Evolutionary conservation across 2,888 invertebrate species (phyloP).

Genomic region (Cephus pulcher): DNA sequence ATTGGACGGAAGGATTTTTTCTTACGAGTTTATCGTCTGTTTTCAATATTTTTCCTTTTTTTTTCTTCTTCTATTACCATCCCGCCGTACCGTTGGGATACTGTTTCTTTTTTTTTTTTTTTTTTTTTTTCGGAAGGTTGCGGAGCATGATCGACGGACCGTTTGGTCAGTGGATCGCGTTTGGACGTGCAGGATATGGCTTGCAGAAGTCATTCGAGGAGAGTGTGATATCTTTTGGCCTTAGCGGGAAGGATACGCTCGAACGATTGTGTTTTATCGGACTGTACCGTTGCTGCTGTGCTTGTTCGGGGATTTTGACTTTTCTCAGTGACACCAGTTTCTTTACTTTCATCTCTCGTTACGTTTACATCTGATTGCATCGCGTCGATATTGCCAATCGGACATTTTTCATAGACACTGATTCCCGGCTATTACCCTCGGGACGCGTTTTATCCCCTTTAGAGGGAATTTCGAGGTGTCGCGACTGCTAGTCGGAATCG

Average conservation of each 20-base stretch:
- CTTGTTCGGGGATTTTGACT: not conserved
- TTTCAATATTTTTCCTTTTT: no score
- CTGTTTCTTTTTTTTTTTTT: no score
- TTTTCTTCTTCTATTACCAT: rapidly evolving
- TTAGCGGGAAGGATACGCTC: not conserved
- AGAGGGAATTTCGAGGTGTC: not conserved
- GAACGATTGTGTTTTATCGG: not conserved
- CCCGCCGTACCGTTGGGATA: not conserved
- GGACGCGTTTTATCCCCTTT: not conserved
- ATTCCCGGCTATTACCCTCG: not conserved
- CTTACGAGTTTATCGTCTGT: not conserved
- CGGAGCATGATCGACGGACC: not conserved
- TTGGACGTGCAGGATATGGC: not conserved
- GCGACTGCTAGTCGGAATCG: not conserved
- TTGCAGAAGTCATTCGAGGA: not conserved
- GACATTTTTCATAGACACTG: not conserved
- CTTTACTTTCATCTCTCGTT: not conserved
- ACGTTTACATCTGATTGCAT: not conserved
- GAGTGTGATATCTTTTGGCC: not conserved
- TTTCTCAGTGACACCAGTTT: not conserved
- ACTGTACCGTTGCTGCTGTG: not conserved
- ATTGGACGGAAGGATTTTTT: not conserved
- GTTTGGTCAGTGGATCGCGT: not conserved
- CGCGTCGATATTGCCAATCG: not conserved
- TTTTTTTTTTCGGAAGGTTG: not conserved